Evolutionary conservation across 2,113 vertebrate species (phyloP).

Genomic region (Oxyura jamaicensis): DNA sequence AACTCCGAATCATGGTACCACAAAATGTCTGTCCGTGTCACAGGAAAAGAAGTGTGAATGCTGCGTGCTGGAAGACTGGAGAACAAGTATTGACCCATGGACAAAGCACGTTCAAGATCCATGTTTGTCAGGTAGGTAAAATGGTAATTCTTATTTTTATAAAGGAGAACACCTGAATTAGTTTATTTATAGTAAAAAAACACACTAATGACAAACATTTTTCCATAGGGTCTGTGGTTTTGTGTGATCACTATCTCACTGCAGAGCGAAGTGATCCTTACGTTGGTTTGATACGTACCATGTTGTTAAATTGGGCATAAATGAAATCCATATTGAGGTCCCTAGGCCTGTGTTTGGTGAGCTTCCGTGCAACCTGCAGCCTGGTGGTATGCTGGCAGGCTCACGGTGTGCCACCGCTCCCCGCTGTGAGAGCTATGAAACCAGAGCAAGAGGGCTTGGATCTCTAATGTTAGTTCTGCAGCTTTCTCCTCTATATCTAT

Average conservation of each 20-base stretch:
- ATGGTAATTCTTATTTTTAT: neutral
- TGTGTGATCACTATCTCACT: neutral
- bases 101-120: neutral
- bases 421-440: neutral
- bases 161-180: neutral
- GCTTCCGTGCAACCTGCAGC: neutral
- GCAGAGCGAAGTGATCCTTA: neutral
- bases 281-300: neutral
- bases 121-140: neutral
- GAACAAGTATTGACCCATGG: neutral
- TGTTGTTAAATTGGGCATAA: neutral
- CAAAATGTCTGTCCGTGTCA: neutral
- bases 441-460: neutral
- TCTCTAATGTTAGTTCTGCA: neutral
- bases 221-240: neutral
- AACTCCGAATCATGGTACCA: neutral
- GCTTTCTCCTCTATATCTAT: neutral
- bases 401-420: neutral
- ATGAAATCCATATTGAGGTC: neutral
- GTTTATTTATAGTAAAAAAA: neutral
- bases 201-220: neutral
- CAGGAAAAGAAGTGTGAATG: neutral
- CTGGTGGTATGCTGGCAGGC: neutral
- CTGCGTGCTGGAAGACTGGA: fast-evolving
- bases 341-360: neutral